Conservation (phyloP, 2,113 vertebrate genomes). For the Rhodinocichla rosea region DNA sequence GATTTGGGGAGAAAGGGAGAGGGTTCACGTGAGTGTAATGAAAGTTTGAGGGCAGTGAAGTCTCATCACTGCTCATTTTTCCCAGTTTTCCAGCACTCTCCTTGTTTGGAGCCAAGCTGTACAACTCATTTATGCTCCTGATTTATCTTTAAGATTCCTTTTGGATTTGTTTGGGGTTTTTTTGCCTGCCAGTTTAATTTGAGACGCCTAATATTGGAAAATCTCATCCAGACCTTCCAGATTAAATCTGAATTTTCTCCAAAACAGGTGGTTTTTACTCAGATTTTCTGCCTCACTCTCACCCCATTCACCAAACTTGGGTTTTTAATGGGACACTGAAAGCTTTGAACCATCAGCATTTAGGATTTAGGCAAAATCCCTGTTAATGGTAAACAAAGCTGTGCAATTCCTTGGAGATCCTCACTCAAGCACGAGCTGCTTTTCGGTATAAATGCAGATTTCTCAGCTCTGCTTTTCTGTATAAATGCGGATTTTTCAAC, state of each 20-base stretch:
- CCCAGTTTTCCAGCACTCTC: too few relatives aligned
- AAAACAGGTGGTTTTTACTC: background rate
- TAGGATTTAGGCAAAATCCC: background rate
- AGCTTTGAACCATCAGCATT: background rate
- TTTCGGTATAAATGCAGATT: background rate
- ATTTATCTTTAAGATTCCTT: background rate
- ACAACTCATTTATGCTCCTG: background rate
- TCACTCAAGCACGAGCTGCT: background rate
- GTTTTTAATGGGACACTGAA: background rate
- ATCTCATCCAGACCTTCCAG: background rate
- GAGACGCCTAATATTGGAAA: background rate
- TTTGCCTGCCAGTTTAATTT: background rate
- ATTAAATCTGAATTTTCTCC: background rate
- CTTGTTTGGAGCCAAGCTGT: background rate
- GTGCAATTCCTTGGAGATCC: background rate
- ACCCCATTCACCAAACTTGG: background rate
- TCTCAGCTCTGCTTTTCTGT: background rate
- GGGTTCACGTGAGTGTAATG: fast-evolving
- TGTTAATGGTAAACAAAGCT: background rate
- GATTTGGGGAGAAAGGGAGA: fast-evolving
- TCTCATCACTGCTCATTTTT: background rate
- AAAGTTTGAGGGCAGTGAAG: background rate
- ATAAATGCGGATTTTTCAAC: background rate
- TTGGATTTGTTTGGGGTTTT: too few relatives aligned
- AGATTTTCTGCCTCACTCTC: background rate